Evolutionary conservation across 2,888 invertebrate genomes (phyloP).

Genomic region (Cryptops parisi): DNA sequence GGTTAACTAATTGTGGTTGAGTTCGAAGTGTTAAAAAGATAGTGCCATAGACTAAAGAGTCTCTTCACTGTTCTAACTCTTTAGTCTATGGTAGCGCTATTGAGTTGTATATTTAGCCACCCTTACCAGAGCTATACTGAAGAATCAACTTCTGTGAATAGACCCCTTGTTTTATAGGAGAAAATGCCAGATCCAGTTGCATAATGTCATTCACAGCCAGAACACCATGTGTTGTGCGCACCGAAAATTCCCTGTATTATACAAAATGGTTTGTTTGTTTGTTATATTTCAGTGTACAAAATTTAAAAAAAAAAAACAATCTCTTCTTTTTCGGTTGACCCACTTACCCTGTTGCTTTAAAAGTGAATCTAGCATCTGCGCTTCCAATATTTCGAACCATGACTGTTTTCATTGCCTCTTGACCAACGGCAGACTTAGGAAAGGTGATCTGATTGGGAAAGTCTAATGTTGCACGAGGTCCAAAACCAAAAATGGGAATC

Average conservation of each 20-base stretch:
- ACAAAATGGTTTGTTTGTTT: background rate
- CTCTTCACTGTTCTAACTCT: no score
- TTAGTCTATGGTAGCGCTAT: no score
- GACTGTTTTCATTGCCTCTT: conserved; percentile 36
- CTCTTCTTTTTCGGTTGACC: conserved; percentile 1
- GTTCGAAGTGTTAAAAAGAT: no score
- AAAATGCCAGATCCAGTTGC: conserved; percentile 4
- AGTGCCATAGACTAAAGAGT: no score
- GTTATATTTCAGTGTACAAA: background rate
- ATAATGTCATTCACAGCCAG: conserved; percentile 5
- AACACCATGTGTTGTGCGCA: background rate
- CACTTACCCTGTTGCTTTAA: no score
- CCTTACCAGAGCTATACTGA: no score
- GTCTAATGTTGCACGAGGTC: conserved; percentile 42
- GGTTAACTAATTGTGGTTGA: no score
- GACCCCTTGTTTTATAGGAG: background rate
- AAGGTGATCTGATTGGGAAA: conserved; percentile 43
- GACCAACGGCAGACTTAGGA: conserved; percentile 40
- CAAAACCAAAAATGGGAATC: conserved; percentile 26
- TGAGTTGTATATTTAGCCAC: no score
- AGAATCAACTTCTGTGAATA: no score
- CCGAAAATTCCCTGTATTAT: background rate
- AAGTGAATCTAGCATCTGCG: conserved; percentile 36
- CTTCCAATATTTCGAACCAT: conserved; percentile 43
- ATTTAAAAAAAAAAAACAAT: background rate